Evolutionary conservation across 1,140 invertebrate species (phyloP), one percentile per base, ranked within the genome.

Genomic region (Brachionus rubens): DNA sequence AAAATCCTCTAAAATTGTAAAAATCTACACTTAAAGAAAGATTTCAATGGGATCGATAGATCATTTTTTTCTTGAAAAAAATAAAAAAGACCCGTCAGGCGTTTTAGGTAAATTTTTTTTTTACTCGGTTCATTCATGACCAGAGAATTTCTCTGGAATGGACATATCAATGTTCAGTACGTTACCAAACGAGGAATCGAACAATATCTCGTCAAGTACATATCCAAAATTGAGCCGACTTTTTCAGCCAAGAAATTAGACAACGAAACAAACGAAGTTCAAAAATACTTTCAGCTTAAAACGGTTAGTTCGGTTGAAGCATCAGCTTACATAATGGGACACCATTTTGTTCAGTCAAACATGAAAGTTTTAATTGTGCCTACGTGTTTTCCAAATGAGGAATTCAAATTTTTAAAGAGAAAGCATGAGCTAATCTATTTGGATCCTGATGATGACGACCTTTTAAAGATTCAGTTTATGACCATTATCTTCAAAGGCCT

Each of bases 381-480:
- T 24, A 54, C 50, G 16, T 54, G 19, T 24, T 54, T 54, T 26
- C 50, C 24, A 26, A 54, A 54, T 12, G 21, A 54, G 24, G 19
- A 54, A 26, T 54, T 54, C 24, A 54, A 54, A 26, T 54, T 54
- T 54, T 54, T 54, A 54, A 54, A 54, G 24, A 54, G 24, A 54
- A 21, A 26, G 50, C 16, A 54, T 54, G 50, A 54, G 5, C 24
- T 21, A 54, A 26, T 24, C 26, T 24, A 54, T 24, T 24, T 54
- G 24, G 9, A 9, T 36, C 9, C 33, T 5, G 50, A 54, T 54
- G 50, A 54, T 54, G 50, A 54, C 1, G 26, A 24, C 12, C 26
- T 54, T 54, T 24, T 24, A 36, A 36, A 36, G 33, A 36, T 36
- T 36, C 33, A 54, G 16, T 54, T 21, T 54, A 54, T 54, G 50